Evolutionary conservation across 2,113 vertebrate genomes (phyloP), one percentile per base, ranked within the genome.

Genomic region (Phrynocephalus versicolor): DNA sequence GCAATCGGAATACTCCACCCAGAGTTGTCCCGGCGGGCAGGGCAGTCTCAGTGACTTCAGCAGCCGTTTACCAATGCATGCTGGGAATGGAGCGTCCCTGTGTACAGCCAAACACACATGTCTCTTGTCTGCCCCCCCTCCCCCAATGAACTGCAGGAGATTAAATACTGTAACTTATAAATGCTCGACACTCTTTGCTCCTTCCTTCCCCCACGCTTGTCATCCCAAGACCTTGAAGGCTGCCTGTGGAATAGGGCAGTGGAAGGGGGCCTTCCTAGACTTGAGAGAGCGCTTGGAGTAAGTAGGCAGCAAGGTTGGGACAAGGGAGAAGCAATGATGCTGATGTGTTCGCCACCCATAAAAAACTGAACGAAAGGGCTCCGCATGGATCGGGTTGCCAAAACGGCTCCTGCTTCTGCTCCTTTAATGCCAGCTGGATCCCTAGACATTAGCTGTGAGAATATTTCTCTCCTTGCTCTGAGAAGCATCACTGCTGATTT

Each of bases 1-100:
- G 81, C 81, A 87, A 79, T 79, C 60, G 57, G 65, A 62, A 83
- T 72, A 55, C 67, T 58, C 81, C 81, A 79, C 81, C 81, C 81
- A 64, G 27, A 55, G 23, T 13, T 37, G 57, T 83, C 75, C 69
- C 74, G 57, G 19, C 79, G 58, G 27, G 55, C 37, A 69, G 45
- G 57, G 25, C 75, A 70, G 37, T 35, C 51, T 45, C 86, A 0
- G 30, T 37, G 86, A 35, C 80, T 78, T 65, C 69, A 73, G n/a
- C 75, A 65, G 74, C 30, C 51, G 81, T 64, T 78, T 72, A 30
- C 81, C 72, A 78, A 60, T 45, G 37, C 64, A 79, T 51, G 81
- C 5, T 77, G 81, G 58, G 39, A 79, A 37, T 25, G 27, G 75
- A 39, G 74, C 12, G 8, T 79, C 69, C 19, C 58, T 64, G 5